A percentile compares a stretch with the other conserved stretches of the same genome.
These are phyloP conservation scores for Diadumene lineata DNA, from an alignment of 92 coral and sea anemone genomes.

Conservation along the genomic window DNA sequence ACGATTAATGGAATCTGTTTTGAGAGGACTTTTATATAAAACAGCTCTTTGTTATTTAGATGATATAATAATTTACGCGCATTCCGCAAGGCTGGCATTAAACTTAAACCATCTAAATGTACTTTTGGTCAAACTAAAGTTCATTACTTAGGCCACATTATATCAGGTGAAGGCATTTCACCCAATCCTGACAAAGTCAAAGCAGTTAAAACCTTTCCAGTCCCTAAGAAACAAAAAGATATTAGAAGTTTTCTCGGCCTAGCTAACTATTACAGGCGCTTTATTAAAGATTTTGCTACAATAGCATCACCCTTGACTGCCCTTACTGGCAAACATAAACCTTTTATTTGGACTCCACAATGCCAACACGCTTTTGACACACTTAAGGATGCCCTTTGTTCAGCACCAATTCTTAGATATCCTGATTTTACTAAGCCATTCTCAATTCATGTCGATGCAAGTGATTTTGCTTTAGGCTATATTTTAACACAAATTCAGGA, in stretches of 20 bases:
- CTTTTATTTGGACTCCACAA: conserved; percentile 42
- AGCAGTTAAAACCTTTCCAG: conserved; percentile 50
- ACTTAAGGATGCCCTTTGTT: conserved; percentile 25
- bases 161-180: conserved; percentile 31
- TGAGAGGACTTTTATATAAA: too few relatives aligned
- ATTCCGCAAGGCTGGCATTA: conserved; percentile 47
- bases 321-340: conserved; percentile 37
- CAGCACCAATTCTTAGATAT: conserved; percentile 52
- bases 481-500: conserved; percentile 35
- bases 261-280: conserved; percentile 25
- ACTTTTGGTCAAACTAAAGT: conserved; percentile 34
- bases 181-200: conserved; percentile 47
- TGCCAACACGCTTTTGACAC: conserved; percentile 42
- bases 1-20: conserved; percentile 47
- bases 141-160: conserved; percentile 46
- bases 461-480: too few relatives aligned
- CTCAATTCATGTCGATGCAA: conserved; percentile 42
- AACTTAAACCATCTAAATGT: conserved; percentile 44
- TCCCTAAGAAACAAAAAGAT: not conserved
- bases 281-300: conserved; percentile 14
- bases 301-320: conserved; percentile 21
- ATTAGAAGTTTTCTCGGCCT: conserved; percentile 25
- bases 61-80: conserved; percentile 39
- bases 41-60: conserved; percentile 35
- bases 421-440: conserved; percentile 43